Base-by-base conservation (phyloP, 2,797 vertebrate species). In the Rhinogobio ventralis region DNA sequence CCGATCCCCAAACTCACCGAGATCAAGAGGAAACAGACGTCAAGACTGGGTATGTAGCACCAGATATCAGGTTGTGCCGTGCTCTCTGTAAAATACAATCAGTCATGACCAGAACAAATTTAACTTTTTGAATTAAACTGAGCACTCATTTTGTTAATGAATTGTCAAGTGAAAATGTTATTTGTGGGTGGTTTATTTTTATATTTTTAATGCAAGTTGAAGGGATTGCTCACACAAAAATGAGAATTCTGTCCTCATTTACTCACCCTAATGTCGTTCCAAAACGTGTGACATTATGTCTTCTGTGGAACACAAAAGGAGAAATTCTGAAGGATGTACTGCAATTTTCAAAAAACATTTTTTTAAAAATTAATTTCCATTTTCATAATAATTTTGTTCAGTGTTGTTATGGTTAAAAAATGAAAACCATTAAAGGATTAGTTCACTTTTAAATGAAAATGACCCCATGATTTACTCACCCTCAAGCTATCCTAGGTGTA, bases 1-100 rank as follows among this genome's bases (percentile, higher is more conserved):
- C 96, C 95, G 30, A 94, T 96, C 85, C 95, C 96, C 73, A 95
- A 95, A 91, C 93, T 96, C 83, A 86, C 90, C 1, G 96, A 96
- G 93, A 95, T 95, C 87, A 95, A 95, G 91, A 94, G 88, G 91
- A 95, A 96, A 86, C 95, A 92, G 88, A 89, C 91, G 0, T 93
- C 95, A 0, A 94, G 95, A 7, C 90, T 95, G 30, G 95, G 96
- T 96, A 86, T 91, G 93, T 83, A 19, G 15, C n/a, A 46, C 9
- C 13, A 23, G 36, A 62, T 19, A 28, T 57, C 51, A 55, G 28
- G 57, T 72, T 72, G 36, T 13, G 2, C 28, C 4, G 2, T 53
- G 8, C 49, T 71, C 11, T 64, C 45, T 45, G 17, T 46, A 49
- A 64, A 74, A 51, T 2, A 9, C 23, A 71, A 36, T 64, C 2